phyloP scores from a whole-genome alignment of 2,113 vertebrate genomes.

The Piliocolobus tephrosceles region DNA sequence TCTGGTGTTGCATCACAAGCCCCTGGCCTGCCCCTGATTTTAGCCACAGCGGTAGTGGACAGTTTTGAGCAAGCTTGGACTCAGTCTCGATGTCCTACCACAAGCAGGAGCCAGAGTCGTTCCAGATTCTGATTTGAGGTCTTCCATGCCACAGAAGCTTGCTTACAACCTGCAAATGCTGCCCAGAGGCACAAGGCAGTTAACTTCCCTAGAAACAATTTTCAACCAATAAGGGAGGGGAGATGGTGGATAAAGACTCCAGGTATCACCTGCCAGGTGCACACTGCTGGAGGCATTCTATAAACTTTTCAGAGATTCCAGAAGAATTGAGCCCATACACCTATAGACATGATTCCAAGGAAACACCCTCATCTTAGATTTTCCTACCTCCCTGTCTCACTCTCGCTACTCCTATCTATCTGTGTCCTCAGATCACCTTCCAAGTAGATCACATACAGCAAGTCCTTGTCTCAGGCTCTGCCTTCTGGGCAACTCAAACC shows the following conservation, averaged over 20 bases:
- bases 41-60: background rate
- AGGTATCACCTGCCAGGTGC: background rate
- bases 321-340: accelerated
- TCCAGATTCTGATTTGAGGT: background rate
- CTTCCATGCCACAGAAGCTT: background rate
- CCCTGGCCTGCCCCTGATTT: background rate
- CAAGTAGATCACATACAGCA: background rate
- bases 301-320: background rate
- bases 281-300: background rate
- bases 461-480: background rate
- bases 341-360: background rate
- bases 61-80: background rate
- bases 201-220: background rate
- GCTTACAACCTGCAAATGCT: background rate
- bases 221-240: background rate
- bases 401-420: background rate
- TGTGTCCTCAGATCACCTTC: background rate
- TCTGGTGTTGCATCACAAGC: background rate
- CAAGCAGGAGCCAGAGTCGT: background rate
- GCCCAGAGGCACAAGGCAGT: background rate
- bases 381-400: background rate
- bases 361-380: background rate
- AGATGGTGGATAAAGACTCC: background rate
- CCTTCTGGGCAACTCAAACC: background rate
- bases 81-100: background rate